Evolutionary conservation across 2,113 vertebrate genomes (phyloP), one percentile per base, ranked within the genome.

Genomic region (Papio anubis): DNA sequence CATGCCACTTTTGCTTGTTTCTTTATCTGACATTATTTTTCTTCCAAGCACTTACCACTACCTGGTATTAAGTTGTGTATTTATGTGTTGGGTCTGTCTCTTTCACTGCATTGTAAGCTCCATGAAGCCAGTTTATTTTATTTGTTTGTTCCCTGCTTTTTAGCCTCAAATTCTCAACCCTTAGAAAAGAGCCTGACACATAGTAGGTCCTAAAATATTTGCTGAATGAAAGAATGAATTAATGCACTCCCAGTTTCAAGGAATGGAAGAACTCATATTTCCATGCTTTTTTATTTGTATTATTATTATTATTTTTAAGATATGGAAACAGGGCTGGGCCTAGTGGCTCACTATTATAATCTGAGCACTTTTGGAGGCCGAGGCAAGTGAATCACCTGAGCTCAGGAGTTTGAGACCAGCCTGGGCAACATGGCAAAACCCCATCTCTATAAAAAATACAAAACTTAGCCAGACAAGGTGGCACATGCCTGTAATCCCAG

Each of bases 211-310:
- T 78, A 76, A 76, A 64, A 81, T 86, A 78, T n/a, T 35, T 61
- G 30, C 52, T 83, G 11, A 89, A 59, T 92, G 38, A 61, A 94
- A 94, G 68, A 96, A 85, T 84, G 50, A 81, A 83, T 80, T 17
- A 73, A 75, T 45, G 38, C 0, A 61, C 10, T 85, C 9, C 72
- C 59, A 64, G 43, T 80, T 68, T 93, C 70, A 75, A 83, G 83
- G 30, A 81, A 75, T 48, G 4, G 18, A 97, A 66, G 48, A 83
- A 72, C 13, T n/a, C 45, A 2, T 18, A 68, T 66, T 78, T 79
- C 18, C 4, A 6, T 82, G 30, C 59, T 76, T 48, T 40, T n/a
- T 88, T 79, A 86, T 73, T 64, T 64, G 38, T 38, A 38, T 38
- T 38, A 38, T 38, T 38, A 38, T 38, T 38, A 38, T 52, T 52